Evolutionary conservation across 1,140 invertebrate genomes (phyloP).

Genomic region (Drosophila ficusphila): DNA sequence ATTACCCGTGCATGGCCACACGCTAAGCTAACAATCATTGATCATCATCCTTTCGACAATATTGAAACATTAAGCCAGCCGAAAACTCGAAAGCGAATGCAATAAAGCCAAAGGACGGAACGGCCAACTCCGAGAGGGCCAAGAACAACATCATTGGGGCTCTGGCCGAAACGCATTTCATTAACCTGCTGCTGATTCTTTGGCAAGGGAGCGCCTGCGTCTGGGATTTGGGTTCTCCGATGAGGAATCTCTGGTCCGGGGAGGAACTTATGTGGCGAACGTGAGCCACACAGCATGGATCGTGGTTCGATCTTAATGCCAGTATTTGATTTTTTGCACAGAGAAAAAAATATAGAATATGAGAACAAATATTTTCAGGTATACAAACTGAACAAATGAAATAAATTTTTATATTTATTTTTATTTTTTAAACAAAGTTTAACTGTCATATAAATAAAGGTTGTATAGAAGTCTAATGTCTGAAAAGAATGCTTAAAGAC

Average conservation of each 20-base stretch:
- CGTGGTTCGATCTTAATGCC: slow-evolving; percentile 52
- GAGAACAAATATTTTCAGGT: too few relatives aligned
- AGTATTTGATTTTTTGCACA: slow-evolving; percentile 37
- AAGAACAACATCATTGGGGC: slow-evolving; percentile 65
- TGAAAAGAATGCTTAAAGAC: too few relatives aligned
- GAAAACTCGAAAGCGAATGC: slow-evolving; percentile 21
- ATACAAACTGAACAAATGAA: too few relatives aligned
- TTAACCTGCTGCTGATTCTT: slow-evolving; percentile 65
- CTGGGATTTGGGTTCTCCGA: slow-evolving; percentile 19
- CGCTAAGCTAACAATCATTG: slow-evolving; percentile 77
- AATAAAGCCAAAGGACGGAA: slow-evolving; percentile 31
- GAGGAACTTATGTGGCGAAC: slow-evolving; percentile 43
- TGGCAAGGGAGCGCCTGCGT: slow-evolving; percentile 25
- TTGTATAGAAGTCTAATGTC: too few relatives aligned
- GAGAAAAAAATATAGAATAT: background rate
- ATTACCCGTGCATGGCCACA: slow-evolving; percentile 65
- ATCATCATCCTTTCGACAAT: slow-evolving; percentile 68
- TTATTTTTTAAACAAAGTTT: too few relatives aligned
- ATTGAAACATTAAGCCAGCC: slow-evolving; percentile 73
- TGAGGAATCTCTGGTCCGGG: slow-evolving; percentile 5
- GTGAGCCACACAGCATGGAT: slow-evolving; percentile 50
- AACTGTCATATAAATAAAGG: too few relatives aligned
- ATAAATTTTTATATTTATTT: too few relatives aligned
- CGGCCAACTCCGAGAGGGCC: slow-evolving; percentile 5
- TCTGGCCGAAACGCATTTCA: slow-evolving; percentile 73